Conservation (phyloP, 35 echinoderm and acorn worm species). For the Chiridota heheva region DNA sequence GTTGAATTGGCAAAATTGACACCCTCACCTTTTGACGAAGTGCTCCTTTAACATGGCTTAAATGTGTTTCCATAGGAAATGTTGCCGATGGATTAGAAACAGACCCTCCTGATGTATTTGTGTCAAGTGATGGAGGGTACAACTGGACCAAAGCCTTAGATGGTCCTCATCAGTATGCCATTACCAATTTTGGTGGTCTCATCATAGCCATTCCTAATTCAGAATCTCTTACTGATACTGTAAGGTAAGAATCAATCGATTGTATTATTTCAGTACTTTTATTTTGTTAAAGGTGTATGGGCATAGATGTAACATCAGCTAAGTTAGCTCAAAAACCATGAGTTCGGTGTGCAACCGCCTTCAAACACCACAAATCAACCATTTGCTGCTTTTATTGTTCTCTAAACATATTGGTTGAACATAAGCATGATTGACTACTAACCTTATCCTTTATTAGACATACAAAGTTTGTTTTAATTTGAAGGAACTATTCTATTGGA, state of each 20-base stretch:
- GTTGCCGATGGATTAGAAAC: constrained; percentile 61
- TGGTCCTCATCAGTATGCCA: constrained; percentile 84
- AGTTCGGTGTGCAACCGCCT: too few relatives aligned
- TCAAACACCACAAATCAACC: too few relatives aligned
- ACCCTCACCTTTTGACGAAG: too few relatives aligned
- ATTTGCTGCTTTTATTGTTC: too few relatives aligned
- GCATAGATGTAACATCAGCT: neutral
- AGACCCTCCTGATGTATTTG: constrained; percentile 72
- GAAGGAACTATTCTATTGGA: neutral
- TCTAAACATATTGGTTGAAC: neutral
- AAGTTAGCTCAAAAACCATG: neutral
- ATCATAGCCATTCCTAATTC: constrained; percentile 62
- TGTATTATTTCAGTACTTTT: neutral
- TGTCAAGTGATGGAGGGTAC: constrained; percentile 85
- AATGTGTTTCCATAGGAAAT: constrained; percentile 39
- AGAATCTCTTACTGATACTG: constrained; percentile 51
- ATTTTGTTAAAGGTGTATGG: neutral
- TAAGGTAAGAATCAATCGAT: constrained; percentile 53
- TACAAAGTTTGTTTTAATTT: neutral
- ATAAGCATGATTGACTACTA: neutral
- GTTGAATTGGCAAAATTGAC: too few relatives aligned
- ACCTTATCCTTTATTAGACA: neutral
- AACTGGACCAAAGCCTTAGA: constrained; percentile 63
- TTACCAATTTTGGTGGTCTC: constrained; percentile 82
- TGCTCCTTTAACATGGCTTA: neutral